Conservation (phyloP, 2,113 vertebrate species). For the Lynx canadensis region DNA sequence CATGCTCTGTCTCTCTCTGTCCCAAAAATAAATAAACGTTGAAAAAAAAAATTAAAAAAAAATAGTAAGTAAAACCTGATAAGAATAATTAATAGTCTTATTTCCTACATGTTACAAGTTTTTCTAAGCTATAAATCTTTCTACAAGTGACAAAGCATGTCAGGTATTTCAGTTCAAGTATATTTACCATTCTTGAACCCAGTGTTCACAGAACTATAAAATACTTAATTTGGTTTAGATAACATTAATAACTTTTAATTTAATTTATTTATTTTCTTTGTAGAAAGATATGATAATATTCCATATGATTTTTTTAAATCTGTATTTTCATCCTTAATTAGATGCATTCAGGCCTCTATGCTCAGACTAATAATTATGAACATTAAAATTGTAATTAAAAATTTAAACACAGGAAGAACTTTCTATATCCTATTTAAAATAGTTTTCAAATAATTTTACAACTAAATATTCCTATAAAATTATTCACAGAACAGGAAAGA, state of each 20-base stretch:
- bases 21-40: too few species aligned
- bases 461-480: not conserved
- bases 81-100: not conserved
- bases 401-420: not conserved
- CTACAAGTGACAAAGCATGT: not conserved
- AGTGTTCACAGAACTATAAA: not conserved
- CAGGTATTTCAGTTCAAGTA: not conserved
- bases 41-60: too few species aligned
- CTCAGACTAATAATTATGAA: not conserved
- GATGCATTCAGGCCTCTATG: not conserved
- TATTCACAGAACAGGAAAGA: constrained; percentile 7
- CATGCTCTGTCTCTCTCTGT: too few species aligned
- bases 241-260: not conserved
- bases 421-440: not conserved
- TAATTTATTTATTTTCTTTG: not conserved
- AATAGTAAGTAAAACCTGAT: not conserved
- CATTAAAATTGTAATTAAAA: not conserved
- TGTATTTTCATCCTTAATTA: not conserved
- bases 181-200: not conserved
- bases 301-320: not conserved
- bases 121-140: not conserved
- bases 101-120: not conserved
- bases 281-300: not conserved
- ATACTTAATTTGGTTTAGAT: not conserved
- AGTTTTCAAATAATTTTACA: constrained; percentile 16